phyloP scores from a whole-genome alignment of 2,888 invertebrate genomes.

The Mechanitis messenoides region DNA sequence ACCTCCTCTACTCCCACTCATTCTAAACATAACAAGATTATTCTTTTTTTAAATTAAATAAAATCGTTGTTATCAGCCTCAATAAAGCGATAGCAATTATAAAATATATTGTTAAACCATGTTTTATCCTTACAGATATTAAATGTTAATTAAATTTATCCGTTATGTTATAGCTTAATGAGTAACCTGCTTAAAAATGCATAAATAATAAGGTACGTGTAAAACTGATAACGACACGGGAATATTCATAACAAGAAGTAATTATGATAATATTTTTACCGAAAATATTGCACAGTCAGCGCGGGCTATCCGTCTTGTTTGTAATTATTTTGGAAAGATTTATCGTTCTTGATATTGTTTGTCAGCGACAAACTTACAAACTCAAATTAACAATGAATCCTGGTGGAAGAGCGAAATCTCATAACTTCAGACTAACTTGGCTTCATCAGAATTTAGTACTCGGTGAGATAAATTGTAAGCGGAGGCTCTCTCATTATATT shows the following conservation, averaged over 20 bases:
- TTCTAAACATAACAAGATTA: neutral
- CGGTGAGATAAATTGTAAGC: conserved; percentile 8
- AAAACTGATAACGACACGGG: neutral
- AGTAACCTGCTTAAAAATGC: no score
- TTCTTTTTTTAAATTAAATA: no score
- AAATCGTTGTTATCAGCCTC: no score
- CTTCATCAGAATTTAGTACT: conserved; percentile 12
- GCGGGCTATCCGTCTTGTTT: conserved; percentile 9
- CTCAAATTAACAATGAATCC: conserved; percentile 15
- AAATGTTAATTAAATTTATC: no score
- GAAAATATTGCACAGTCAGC: neutral
- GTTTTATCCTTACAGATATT: no score
- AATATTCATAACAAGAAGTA: neutral
- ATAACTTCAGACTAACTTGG: conserved; percentile 12
- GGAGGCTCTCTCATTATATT: neutral
- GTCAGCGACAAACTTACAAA: conserved; percentile 18
- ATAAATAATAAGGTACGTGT: no score
- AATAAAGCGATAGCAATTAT: neutral
- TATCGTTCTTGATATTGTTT: conserved; percentile 18
- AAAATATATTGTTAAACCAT: conserved; percentile 1
- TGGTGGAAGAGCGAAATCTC: conserved; percentile 14
- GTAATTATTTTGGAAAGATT: conserved; percentile 16
- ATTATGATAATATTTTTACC: no score
- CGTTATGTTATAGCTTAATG: no score
- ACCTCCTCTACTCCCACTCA: neutral